These are phyloP conservation scores for Cyaniris semiargus DNA, from an alignment of 2,888 invertebrate species.

Conservation along the genomic window DNA sequence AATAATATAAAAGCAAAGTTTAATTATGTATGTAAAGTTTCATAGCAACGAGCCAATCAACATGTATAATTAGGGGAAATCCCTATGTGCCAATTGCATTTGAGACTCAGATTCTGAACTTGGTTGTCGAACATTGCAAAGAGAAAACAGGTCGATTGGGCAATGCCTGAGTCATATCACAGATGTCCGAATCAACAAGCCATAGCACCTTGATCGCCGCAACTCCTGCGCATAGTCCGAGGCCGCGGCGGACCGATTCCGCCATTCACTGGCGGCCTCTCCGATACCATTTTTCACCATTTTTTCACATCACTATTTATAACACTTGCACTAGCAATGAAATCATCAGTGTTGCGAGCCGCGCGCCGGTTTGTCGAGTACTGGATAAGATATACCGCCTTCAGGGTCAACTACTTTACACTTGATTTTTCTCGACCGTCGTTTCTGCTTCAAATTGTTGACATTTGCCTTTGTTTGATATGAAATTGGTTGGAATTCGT, in stretches of 20 bases:
- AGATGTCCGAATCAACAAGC: conserved; percentile 46
- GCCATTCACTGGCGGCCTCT: conserved; percentile 69
- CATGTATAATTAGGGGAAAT: neutral
- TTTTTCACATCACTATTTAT: conserved; percentile 53
- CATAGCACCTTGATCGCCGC: conserved; percentile 80
- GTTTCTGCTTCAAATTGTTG: conserved; percentile 21
- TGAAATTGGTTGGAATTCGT: neutral
- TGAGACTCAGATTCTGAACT: neutral
- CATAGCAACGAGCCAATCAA: too few species aligned
- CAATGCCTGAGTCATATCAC: conserved; percentile 22
- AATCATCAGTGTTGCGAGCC: conserved; percentile 40
- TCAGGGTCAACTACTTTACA: conserved; percentile 68
- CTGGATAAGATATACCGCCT: conserved; percentile 55
- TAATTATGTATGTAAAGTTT: too few species aligned
- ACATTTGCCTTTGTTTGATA: conserved; percentile 27
- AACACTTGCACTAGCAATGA: conserved; percentile 39
- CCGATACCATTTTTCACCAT: conserved; percentile 75
- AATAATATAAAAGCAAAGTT: too few species aligned
- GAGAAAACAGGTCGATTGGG: conserved; percentile 30
- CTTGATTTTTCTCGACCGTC: conserved; percentile 27
- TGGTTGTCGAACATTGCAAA: conserved; percentile 8
- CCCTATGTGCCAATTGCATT: neutral
- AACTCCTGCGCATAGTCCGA: conserved; percentile 77
- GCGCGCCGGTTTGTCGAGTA: conserved; percentile 41
- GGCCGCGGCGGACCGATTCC: conserved; percentile 69